Evolutionary conservation across 2,797 vertebrate genomes (phyloP).

Genomic region (Delichon dasypus): DNA sequence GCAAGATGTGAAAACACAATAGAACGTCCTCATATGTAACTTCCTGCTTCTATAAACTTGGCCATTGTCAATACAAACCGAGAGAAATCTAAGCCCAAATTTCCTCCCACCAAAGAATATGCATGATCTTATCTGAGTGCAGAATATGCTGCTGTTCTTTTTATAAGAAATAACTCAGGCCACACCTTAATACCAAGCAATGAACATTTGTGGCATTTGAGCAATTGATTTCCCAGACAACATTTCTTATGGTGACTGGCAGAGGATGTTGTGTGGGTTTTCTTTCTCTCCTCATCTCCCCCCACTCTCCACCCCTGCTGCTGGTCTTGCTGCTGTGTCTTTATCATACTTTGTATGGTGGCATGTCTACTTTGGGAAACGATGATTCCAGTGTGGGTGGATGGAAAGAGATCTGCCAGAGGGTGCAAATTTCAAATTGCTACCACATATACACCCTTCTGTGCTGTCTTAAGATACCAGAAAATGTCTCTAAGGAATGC

Average conservation of each 20-base stretch:
- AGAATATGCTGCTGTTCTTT: constrained; percentile 14
- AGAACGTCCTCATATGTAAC: neutral
- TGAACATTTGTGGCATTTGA: constrained; percentile 42
- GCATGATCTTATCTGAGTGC: neutral
- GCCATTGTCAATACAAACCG: neutral
- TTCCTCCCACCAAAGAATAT: neutral
- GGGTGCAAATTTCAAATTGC: constrained; percentile 62
- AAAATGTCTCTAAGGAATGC: constrained; percentile 54
- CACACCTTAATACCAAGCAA: constrained; percentile 49
- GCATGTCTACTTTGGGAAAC: constrained; percentile 47
- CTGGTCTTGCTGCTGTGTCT: neutral
- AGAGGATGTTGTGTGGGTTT: neutral
- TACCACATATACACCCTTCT: constrained; percentile 48
- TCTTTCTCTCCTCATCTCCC: neutral
- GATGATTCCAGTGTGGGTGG: constrained; percentile 54
- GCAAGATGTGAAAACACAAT: neutral
- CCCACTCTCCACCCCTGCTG: neutral
- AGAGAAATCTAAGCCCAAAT: neutral
- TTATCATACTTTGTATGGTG: neutral
- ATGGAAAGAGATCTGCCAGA: constrained; percentile 48
- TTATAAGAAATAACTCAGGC: constrained; percentile 20
- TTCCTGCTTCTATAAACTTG: constrained; percentile 8
- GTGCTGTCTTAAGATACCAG: constrained; percentile 52
- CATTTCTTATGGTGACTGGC: constrained; percentile 12
- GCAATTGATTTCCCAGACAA: constrained; percentile 34